Conservation (phyloP, 2,797 vertebrate species). For the Antennarius maculatus region DNA sequence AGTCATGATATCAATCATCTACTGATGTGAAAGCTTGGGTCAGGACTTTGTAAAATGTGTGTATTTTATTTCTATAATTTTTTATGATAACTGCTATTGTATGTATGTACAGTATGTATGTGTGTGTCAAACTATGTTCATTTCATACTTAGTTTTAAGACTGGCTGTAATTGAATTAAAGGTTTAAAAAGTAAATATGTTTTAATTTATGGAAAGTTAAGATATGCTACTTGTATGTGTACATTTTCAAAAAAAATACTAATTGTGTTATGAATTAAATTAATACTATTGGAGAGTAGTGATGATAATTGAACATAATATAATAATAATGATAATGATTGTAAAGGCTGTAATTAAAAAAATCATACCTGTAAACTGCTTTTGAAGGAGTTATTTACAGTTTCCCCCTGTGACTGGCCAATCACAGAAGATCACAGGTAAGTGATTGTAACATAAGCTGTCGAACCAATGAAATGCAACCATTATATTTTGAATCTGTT, state of each 20-base stretch:
- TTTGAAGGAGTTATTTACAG: conserved; percentile 37
- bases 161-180: conserved; percentile 83
- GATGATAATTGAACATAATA: conserved; percentile 81
- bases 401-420: conserved; percentile 1
- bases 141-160: conserved; percentile 85
- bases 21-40: conserved; percentile 79
- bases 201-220: conserved; percentile 83
- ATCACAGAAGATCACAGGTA: conserved; percentile 15
- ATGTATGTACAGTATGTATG: conserved; percentile 71
- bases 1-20: conserved; percentile 80
- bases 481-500: no score
- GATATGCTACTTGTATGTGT: conserved; percentile 88
- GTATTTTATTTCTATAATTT: conserved; percentile 85
- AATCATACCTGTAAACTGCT: conserved; percentile 73
- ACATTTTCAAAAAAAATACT: conserved; percentile 78
- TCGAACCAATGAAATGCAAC: not conserved
- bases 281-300: conserved; percentile 81
- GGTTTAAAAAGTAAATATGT: conserved; percentile 81
- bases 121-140: conserved; percentile 83
- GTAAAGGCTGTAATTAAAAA: conserved; percentile 85
- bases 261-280: conserved; percentile 85
- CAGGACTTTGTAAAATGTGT: conserved; percentile 87
- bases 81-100: conserved; percentile 86
- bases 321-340: conserved; percentile 80
- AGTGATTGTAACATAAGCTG: not conserved